Base-by-base conservation (phyloP, 1,140 invertebrate genomes). In the Grapholita molesta region DNA sequence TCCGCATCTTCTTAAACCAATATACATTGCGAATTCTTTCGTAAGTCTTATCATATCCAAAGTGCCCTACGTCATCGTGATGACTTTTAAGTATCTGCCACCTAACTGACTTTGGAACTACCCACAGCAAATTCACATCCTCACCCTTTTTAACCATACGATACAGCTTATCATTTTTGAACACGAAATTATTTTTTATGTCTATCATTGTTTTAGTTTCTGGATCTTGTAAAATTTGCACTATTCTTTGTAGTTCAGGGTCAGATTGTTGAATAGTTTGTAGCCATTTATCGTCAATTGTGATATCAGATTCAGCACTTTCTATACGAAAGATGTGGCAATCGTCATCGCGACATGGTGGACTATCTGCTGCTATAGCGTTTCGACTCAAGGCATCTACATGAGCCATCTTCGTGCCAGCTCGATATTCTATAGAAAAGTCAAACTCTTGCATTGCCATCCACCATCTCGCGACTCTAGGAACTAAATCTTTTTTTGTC, bases 401-500 rank as follows among this genome's bases (percentile, higher is more conserved):
- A 24, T 55, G 53, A 18, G 4, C 0, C 53, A 71, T 71, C 52
- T 75, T 72, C 11, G 23, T 24, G 6, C 78, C 82, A 11, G 67
- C 53, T 32, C 81, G 68, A 67, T 84, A 78, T 3, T 75, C 77
- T 8, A 81, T 68, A 11, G 9, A n/a, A 70, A 82, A 79, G 25
- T 77, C 67, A 68, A 55, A 81, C 24, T 79, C 73, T 53, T 76
- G 71, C 48, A 82, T 15, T 3, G 71, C 52, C 9, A 86, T 61
- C 65, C 70, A 76, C 84, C 85, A 90, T 1, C 77, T 32, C 7
- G 74, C 79, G 24, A 83, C 70, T 55, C 76, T 33, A 11, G 78
- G 73, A 30, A 71, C 48, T 9, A 78, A 55, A 64, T 82, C 78
- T 38, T 71, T 68, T 70, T 79, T 86, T 12, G 38, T 70, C 68